Evolutionary conservation across 2,888 invertebrate species (phyloP).

Genomic region (Drepana falcataria): DNA sequence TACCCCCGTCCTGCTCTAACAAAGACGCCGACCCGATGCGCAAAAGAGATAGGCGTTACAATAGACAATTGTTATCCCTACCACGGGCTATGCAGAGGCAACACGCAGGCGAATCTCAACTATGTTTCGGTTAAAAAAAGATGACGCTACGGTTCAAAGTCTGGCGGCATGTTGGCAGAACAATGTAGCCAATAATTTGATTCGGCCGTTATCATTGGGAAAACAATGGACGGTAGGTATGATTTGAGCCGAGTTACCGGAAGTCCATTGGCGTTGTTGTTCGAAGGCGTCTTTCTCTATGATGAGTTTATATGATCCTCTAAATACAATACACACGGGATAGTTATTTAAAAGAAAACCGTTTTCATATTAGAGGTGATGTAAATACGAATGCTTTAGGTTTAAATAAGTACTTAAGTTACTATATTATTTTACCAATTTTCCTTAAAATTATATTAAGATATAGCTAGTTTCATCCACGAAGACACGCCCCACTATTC

Average conservation of each 20-base stretch:
- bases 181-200: constrained; percentile 68
- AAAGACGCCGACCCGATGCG: constrained; percentile 50
- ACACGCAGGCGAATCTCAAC: constrained; percentile 34
- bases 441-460: no score
- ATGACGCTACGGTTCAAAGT: constrained; percentile 29
- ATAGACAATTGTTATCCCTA: constrained; percentile 78
- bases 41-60: constrained; percentile 74
- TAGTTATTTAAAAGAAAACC: constrained; percentile 7
- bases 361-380: no score
- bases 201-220: constrained; percentile 66
- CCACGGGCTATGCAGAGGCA: constrained; percentile 18
- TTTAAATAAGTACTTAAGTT: no score
- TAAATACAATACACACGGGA: constrained; percentile 4
- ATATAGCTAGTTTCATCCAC: no score
- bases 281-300: constrained; percentile 33
- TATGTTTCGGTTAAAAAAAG: constrained; percentile 8
- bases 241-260: constrained; percentile 39
- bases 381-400: no score
- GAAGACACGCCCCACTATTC: no score
- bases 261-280: constrained; percentile 42
- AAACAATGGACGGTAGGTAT: constrained; percentile 66
- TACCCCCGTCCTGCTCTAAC: constrained; percentile 44
- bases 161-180: constrained; percentile 18
- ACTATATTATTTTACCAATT: no score
- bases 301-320: constrained; percentile 26